Evolutionary conservation across 2,797 vertebrate genomes (phyloP).

Genomic region (Sphenopsis melanotis): DNA sequence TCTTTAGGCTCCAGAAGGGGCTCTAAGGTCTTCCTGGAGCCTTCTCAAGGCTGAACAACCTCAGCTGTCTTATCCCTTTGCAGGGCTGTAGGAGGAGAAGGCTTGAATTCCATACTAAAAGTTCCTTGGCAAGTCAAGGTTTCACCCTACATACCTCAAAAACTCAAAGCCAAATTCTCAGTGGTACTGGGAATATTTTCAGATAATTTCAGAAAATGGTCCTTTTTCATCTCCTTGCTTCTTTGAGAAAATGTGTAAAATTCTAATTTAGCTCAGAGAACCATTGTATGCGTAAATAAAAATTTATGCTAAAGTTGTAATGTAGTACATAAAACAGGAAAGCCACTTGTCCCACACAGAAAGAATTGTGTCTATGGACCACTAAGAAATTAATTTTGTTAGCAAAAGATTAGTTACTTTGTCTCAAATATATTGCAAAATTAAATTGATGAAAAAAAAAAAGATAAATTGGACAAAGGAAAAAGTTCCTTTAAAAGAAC

Average conservation of each 20-base stretch:
- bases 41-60: background rate
- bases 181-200: background rate
- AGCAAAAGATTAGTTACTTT: background rate
- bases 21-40: background rate
- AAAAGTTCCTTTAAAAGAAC: background rate
- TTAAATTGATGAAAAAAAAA: fast-evolving
- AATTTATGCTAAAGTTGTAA: background rate
- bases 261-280: background rate
- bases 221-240: background rate
- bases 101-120: background rate
- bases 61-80: background rate
- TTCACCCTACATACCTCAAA: background rate
- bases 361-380: background rate
- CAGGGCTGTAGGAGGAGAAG: background rate
- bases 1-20: background rate
- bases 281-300: fast-evolving
- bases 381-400: background rate
- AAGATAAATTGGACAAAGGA: background rate
- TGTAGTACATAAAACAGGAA: background rate
- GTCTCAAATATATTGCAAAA: background rate
- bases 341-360: background rate
- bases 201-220: background rate
- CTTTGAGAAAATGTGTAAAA: background rate
- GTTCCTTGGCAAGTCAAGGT: background rate
- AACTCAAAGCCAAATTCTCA: background rate